Evolutionary conservation across 2,888 invertebrate genomes (phyloP).

Genomic region (Eristalis tenax): DNA sequence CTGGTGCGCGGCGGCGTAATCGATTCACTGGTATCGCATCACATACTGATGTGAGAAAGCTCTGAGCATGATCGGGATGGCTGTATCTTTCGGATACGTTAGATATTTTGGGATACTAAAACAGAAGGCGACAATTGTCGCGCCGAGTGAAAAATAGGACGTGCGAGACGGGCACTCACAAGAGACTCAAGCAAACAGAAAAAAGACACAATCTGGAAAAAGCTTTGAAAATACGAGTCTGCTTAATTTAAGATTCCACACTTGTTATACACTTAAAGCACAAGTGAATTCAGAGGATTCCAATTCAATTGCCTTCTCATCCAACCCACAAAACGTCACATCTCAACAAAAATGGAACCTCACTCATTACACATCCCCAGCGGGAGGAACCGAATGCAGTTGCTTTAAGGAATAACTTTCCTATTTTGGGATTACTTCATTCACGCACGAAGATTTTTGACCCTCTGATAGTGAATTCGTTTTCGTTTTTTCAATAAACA

Average conservation of each 20-base stretch:
- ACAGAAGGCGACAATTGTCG: conserved; percentile 60
- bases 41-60: conserved; percentile 69
- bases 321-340: conserved; percentile 6
- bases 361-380: neutral
- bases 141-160: conserved; percentile 55
- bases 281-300: conserved; percentile 22
- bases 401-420: conserved; percentile 24
- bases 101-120: conserved; percentile 69
- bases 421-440: conserved; percentile 51
- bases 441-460: conserved; percentile 39
- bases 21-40: conserved; percentile 69
- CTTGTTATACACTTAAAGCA: conserved; percentile 50
- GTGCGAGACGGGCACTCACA: conserved; percentile 33
- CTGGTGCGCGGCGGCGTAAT: conserved; percentile 68
- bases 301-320: neutral
- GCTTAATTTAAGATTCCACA: conserved; percentile 46
- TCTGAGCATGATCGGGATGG: conserved; percentile 41
- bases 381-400: neutral
- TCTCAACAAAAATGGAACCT: conserved; percentile 18
- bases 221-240: conserved; percentile 14
- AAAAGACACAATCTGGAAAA: conserved; percentile 21
- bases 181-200: neutral
- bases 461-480: conserved; percentile 41
- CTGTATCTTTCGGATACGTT: conserved; percentile 37
- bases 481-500: conserved; percentile 27